Evolutionary conservation across 2,113 vertebrate genomes (phyloP), one percentile per base, ranked within the genome.

Genomic region (Tupaia tana): DNA sequence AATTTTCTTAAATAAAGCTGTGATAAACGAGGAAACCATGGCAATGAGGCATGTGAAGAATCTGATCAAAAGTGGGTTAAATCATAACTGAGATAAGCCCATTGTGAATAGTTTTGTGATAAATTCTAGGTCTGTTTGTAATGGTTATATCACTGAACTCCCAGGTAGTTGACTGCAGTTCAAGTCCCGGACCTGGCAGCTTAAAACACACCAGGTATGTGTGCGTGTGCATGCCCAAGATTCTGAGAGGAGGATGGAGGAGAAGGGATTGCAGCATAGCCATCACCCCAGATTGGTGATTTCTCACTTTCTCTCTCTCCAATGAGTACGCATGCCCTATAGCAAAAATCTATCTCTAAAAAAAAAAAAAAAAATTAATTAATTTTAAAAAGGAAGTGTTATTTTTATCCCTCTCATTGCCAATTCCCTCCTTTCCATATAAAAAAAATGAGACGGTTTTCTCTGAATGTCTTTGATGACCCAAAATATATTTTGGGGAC

Each of bases 351-450:
- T 43, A 4, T 43, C 43, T 43, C 43, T 43, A 43, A 43, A 6
- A 43, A 43, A 43, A 43, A 43, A 4, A 43, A 43, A 43, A 43
- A 43, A 43, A 43, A 43, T 4, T 43, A 43, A 43, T 43, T 43
- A 43, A n/a, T n/a, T n/a, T n/a, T n/a, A 43, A 43, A 43, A n/a
- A 93, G 52, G 61, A 71, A 73, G 64, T 56, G 29, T 81, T 90
- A 90, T 75, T 97, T 93, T 93, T 95, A 96, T 67, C 34, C 70
- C 15, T 91, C 24, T 1, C 25, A 10, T 63, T 25, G 20, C 52
- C 56, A 90, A 66, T 22, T 73, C 15, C 9, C 56, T 88, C 20
- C 78, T 82, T 83, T 25, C 52, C 74, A 43, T 52, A 80, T 27
- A 43, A 19, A 90, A 74, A 89, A 81, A 66, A 43, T 31, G 25